These are phyloP conservation scores for Hyposmocoma kahamanoa DNA, from an alignment of 1,140 invertebrate genomes.

Conservation along the genomic window DNA sequence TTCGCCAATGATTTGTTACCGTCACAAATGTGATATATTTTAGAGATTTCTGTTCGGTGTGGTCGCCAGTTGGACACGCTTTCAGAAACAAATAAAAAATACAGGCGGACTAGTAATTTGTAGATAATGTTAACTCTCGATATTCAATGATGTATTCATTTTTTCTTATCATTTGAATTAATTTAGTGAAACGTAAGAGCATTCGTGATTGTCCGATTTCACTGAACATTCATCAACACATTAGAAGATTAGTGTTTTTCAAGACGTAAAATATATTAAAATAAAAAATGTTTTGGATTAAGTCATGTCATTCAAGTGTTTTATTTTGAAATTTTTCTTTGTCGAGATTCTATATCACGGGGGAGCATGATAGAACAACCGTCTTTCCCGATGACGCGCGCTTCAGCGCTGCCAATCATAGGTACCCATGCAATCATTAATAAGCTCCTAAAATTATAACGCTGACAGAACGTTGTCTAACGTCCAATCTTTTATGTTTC, in stretches of 20 bases:
- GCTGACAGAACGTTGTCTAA: neutral
- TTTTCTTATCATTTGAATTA: too few relatives aligned
- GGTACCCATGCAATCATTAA: conserved; percentile 29
- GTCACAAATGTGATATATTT: conserved; percentile 39
- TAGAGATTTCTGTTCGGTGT: conserved; percentile 31
- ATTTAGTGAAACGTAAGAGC: too few relatives aligned
- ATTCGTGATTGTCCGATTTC: conserved; percentile 27
- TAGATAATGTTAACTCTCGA: too few relatives aligned
- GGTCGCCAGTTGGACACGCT: conserved; percentile 41
- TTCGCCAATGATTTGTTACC: conserved; percentile 32
- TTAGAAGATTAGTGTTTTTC: neutral
- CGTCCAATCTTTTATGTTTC: conserved; percentile 32
- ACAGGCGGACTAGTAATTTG: conserved; percentile 18
- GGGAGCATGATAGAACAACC: conserved; percentile 63
- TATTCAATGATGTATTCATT: too few relatives aligned
- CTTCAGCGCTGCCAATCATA: conserved; percentile 60
- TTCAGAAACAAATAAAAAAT: conserved; percentile 44
- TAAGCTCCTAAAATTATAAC: neutral
- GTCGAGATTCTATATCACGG: conserved; percentile 72
- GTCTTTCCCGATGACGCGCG: conserved; percentile 64
- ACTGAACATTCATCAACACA: neutral
- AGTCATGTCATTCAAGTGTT: conserved; percentile 22
- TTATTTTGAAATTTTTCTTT: conserved; percentile 68
- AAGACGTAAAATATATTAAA: too few relatives aligned
- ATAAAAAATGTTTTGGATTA: too few relatives aligned